A percentile compares a stretch with the other conserved stretches of the same genome.
phyloP scores from a whole-genome alignment of 1,140 invertebrate species.

The Popillia japonica region DNA sequence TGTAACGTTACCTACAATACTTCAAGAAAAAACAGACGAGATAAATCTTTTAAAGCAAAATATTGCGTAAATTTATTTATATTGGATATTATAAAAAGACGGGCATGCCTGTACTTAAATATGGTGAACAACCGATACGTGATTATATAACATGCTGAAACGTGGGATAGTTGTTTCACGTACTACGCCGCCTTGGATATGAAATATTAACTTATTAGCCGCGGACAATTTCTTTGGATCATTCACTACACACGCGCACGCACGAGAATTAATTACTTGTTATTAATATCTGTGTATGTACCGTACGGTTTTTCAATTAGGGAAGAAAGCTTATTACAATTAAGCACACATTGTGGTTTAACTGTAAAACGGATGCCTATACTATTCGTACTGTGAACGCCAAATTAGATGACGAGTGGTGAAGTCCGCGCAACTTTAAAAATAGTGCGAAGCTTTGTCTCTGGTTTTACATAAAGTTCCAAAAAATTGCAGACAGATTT shows the following conservation, averaged over 20 bases:
- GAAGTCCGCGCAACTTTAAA: too few species aligned
- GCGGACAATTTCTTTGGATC: not conserved
- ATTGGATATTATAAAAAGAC: not conserved
- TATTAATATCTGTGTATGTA: not conserved
- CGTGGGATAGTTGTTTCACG: not conserved
- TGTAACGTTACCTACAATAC: too few species aligned
- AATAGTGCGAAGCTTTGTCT: too few species aligned
- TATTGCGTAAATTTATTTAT: conserved; percentile 12
- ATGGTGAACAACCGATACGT: not conserved
- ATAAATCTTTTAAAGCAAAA: conserved; percentile 7
- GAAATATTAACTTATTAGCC: conserved; percentile 7
- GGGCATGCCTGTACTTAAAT: not conserved
- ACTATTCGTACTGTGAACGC: too few species aligned
- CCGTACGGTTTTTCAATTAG: not conserved
- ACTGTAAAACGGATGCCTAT: not conserved
- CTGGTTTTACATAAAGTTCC: too few species aligned
- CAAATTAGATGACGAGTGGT: too few species aligned
- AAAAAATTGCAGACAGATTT: too few species aligned
- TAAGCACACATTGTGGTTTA: not conserved
- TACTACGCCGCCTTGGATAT: not conserved
- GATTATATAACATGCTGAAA: conserved; percentile 5
- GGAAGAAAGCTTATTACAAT: not conserved
- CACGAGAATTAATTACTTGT: conserved; percentile 1
- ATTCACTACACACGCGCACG: not conserved
- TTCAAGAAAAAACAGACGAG: not conserved